Base-by-base conservation (phyloP, 1,140 invertebrate species). In the Aphelinus certus region DNA sequence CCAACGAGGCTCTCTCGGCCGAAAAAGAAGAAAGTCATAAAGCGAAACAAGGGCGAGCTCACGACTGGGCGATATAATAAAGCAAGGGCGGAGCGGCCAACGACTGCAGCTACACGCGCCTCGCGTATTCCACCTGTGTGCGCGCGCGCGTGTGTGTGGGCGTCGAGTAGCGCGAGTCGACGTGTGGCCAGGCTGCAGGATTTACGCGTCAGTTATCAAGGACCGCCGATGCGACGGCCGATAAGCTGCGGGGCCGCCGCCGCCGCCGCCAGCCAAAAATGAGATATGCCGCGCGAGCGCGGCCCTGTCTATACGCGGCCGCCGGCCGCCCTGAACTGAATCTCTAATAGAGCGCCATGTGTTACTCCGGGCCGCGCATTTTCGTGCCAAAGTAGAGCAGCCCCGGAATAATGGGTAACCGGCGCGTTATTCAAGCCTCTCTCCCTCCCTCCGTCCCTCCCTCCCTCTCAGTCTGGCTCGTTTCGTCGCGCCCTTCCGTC, bases 141-240 rank as follows among this genome's bases (percentile, higher is more conserved):
- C 2, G 45, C 58, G 45, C 58, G 42, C 43, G 43, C 43, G 60
- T n/a, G 43, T 42, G 66, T 4, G 26, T 43, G 10, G 57, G 9
- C 3, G 6, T 26, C 61, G 61, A 73, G 64, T 67, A 67, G 71
- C 46, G n/a, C 63, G 49, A 73, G 63, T 66, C 71, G 57, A 55
- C 65, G 71, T 26, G 9, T 42, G 55, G 9, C 49, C 53, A 45
- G 60, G 9, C 51, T 4, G 51, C 46, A 47, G 49, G 58, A 74
- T 74, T 74, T 55, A 74, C 72, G 65, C 65, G 49, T 56, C 42
- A 55, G 64, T 48, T 73, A 67, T 67, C 72, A 68, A 74, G 72
- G 45, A n/a, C 10, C 63, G 61, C 64, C 64, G 56, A 73, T 73
- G 55, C 67, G 66, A 73, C 56, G 48, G 47, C 71, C 48, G 72